Evolutionary conservation across 2,797 vertebrate species (phyloP), one percentile per base, ranked within the genome.

Genomic region (Sciurus carolinensis): DNA sequence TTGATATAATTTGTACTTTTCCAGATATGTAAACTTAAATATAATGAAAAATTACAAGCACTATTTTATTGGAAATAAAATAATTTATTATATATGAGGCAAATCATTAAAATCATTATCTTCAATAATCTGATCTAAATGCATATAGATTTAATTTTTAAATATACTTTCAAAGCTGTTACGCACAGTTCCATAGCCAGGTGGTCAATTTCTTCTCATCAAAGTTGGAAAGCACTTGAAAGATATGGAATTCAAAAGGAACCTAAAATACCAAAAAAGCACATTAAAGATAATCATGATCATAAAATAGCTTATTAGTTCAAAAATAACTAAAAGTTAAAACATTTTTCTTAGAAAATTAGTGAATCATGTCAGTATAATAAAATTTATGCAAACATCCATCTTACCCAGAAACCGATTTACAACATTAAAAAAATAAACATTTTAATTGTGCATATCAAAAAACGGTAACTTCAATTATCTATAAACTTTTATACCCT

Each of bases 241-340:
- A 98, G 96, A 98, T 88, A 98, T 66, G 92, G 95, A 98, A 98
- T 97, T 97, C 98, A 97, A 98, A 98, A 98, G 95, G 97, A 96
- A 99, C 98, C 98, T 99, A 98, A 98, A 99, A 99, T 89, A 98
- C 87, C 98, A 98, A 85, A 98, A 98, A 98, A 95, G 62, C 54
- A 83, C 11, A 97, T 98, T 98, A 98, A 96, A 98, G 98, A 92
- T 71, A 95, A 69, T 97, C 87, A 97, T 47, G 57, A 96, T 7
- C 28, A 94, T 73, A 83, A 79, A 97, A 93, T 0, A 95, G 9
- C 20, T 97, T 0, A 24, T 36, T 72, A 54, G 82, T 83, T 95
- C 71, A 96, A 96, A 97, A 92, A 93, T 39, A 94, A 80, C 39
- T 92, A 77, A 94, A 95, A 90, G 76, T 20, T 87, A 81, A 94